Conservation (phyloP, 1,140 invertebrate species). For the Heliconius congener region DNA sequence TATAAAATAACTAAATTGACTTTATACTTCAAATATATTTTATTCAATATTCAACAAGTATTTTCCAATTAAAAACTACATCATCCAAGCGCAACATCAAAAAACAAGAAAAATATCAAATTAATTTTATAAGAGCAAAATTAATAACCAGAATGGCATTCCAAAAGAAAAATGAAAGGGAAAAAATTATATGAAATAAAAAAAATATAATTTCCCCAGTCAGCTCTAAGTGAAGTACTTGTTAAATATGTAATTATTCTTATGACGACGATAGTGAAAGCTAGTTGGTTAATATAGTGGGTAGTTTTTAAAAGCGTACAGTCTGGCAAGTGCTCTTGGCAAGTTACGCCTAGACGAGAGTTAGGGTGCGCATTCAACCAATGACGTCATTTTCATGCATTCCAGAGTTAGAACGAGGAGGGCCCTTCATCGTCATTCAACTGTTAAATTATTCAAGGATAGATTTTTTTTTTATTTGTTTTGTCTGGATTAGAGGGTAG, state of each 20-base stretch:
- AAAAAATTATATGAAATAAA: neutral
- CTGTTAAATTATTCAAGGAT: conserved; percentile 37
- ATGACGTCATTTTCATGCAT: conserved; percentile 55
- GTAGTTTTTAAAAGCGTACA: conserved; percentile 36
- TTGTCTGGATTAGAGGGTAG: conserved; percentile 16
- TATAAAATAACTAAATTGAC: no score
- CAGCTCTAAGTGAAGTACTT: conserved; percentile 21
- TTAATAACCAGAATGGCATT: neutral
- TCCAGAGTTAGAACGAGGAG: conserved; percentile 37
- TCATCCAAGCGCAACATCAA: neutral
- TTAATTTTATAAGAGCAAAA: neutral
- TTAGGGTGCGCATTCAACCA: conserved; percentile 66
- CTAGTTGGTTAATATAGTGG: conserved; percentile 38
- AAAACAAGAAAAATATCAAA: neutral
- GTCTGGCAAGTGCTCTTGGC: conserved; percentile 31
- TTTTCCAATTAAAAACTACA: neutral
- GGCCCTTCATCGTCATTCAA: conserved; percentile 35
- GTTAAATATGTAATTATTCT: conserved; percentile 30
- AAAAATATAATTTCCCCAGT: conserved; percentile 1
- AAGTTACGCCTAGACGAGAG: conserved; percentile 46
- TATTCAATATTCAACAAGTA: neutral
- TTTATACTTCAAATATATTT: neutral
- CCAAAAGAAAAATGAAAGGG: conserved; percentile 13
- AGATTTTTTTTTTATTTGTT: conserved; percentile 16
- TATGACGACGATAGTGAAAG: conserved; percentile 35